phyloP scores from a whole-genome alignment of 1,140 invertebrate genomes.

The Anastatus disparis region DNA sequence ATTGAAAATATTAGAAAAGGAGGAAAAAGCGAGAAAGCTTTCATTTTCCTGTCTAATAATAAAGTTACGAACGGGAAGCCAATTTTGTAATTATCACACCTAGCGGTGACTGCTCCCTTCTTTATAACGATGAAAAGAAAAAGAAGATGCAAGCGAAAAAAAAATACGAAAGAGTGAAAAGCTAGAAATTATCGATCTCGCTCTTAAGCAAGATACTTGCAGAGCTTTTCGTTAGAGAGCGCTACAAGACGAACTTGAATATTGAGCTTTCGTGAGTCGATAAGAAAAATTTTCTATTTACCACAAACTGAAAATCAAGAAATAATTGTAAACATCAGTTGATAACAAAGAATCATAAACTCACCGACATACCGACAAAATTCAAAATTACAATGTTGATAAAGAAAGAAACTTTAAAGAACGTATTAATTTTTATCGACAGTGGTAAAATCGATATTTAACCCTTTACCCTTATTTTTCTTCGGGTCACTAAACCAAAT shows the following conservation, averaged over 20 bases:
- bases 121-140: background rate
- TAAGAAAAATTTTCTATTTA: background rate
- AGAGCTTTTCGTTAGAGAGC: constrained; percentile 1
- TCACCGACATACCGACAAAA: too few relatives aligned
- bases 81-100: constrained; percentile 53
- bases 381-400: too few relatives aligned
- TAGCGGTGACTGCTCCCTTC: constrained; percentile 29
- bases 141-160: too few relatives aligned
- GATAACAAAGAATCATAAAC: too few relatives aligned
- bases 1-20: too few relatives aligned
- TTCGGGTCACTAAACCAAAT: constrained; percentile 17
- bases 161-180: background rate
- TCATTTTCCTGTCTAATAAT: constrained; percentile 48
- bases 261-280: background rate
- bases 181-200: background rate
- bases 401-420: too few relatives aligned
- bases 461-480: background rate
- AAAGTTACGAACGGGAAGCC: constrained; percentile 51
- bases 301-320: too few relatives aligned
- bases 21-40: too few relatives aligned
- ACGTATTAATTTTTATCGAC: background rate
- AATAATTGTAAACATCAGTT: too few relatives aligned
- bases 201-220: background rate
- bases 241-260: background rate
- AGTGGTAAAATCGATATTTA: background rate